A percentile compares a stretch with the other conserved stretches of the same genome.
These are phyloP conservation scores for Xenopus laevis DNA, from an alignment of 2,113 vertebrate species.

Conservation along the genomic window DNA sequence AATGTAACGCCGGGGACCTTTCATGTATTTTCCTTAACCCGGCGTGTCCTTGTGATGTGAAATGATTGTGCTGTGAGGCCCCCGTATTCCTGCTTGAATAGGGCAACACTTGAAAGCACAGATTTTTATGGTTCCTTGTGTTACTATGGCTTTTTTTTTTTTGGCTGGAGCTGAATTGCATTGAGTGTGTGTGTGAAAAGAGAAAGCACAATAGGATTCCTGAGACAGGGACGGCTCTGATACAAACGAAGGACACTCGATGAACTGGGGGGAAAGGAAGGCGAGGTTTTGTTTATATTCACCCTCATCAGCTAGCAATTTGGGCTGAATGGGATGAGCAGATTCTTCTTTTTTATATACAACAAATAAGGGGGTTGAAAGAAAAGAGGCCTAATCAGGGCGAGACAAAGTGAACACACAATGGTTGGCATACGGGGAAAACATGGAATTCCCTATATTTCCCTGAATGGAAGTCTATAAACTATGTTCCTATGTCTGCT, in stretches of 20 bases:
- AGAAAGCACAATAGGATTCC: conserved; percentile 44
- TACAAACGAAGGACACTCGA: conserved; percentile 39
- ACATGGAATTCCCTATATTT: too few species aligned
- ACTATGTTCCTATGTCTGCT: too few species aligned
- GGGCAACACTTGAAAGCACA: conserved; percentile 48
- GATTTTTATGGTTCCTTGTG: conserved; percentile 35
- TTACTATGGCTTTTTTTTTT: conserved; percentile 45
- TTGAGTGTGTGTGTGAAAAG: conserved; percentile 52
- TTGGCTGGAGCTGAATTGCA: conserved; percentile 55
- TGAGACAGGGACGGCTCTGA: conserved; percentile 38
- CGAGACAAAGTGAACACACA: neutral
- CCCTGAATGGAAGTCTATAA: too few species aligned
- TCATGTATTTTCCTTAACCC: conserved; percentile 23
- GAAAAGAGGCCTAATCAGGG: neutral
- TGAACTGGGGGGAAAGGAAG: conserved; percentile 23
- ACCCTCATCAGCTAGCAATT: conserved; percentile 22
- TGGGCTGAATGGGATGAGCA: conserved; percentile 9
- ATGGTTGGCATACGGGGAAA: neutral
- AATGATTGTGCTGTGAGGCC: conserved; percentile 49
- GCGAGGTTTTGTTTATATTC: conserved; percentile 22
- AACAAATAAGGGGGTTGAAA: neutral
- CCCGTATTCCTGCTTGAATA: conserved; percentile 52
- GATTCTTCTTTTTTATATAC: neutral
- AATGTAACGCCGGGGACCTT: conserved; percentile 31
- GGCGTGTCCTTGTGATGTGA: conserved; percentile 48